Conservation (phyloP, 2,797 vertebrate genomes). For the Peromyscus aztecus region DNA sequence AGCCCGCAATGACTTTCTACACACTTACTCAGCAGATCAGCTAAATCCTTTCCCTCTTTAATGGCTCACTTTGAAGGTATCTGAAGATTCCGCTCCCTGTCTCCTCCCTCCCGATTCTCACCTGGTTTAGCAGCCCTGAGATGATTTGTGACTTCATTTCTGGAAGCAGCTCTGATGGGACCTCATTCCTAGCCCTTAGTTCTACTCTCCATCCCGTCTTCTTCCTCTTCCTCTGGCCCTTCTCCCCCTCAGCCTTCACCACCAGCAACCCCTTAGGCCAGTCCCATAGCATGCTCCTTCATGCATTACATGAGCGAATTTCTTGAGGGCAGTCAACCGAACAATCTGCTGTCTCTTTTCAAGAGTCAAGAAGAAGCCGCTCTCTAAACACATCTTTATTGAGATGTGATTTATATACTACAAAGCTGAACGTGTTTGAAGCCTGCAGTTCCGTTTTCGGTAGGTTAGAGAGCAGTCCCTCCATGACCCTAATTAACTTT, state of each 20-base stretch:
- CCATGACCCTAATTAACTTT: slow-evolving; percentile 23
- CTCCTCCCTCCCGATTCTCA: not conserved
- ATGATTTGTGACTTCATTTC: slow-evolving; percentile 32
- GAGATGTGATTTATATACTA: not conserved
- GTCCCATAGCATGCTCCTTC: not conserved
- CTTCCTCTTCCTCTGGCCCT: not conserved
- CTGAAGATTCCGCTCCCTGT: not conserved
- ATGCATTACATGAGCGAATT: not conserved
- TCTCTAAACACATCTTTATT: slow-evolving; percentile 18
- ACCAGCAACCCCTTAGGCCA: not conserved
- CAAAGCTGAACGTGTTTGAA: not conserved
- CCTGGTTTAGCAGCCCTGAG: not conserved
- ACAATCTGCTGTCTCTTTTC: slow-evolving; percentile 44
- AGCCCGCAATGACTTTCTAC: not conserved
- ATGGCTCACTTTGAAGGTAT: not conserved
- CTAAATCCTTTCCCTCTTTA: not conserved
- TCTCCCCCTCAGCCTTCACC: slow-evolving; percentile 32
- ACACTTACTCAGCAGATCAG: not conserved
- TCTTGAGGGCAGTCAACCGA: slow-evolving; percentile 42
- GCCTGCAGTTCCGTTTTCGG: not conserved
- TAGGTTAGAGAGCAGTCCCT: not conserved
- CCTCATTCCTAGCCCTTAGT: not conserved
- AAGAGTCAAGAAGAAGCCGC: slow-evolving; percentile 19
- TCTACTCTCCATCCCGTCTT: not conserved
- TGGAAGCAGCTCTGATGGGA: not conserved